These are phyloP conservation scores for Aphaenogaster rudis DNA, from an alignment of 1,140 invertebrate genomes.

Conservation along the genomic window DNA sequence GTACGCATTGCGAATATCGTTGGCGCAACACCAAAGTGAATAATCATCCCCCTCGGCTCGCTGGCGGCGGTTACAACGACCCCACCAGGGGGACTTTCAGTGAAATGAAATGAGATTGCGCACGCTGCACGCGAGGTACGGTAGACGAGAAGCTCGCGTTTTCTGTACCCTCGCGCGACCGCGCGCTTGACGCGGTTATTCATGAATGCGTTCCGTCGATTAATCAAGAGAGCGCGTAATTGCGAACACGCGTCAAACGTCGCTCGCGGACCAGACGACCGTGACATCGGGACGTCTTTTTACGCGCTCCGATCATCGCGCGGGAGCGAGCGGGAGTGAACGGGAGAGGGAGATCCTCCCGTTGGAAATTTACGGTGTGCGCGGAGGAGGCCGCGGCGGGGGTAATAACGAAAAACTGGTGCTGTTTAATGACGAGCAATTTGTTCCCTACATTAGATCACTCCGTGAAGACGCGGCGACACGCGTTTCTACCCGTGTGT, in stretches of 20 bases:
- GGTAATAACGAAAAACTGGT: conserved; percentile 38
- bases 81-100: conserved; percentile 4
- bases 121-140: conserved; percentile 56
- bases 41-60: neutral
- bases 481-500: conserved; percentile 36
- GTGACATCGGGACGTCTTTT: conserved; percentile 35
- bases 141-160: conserved; percentile 30
- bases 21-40: neutral
- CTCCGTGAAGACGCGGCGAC: conserved; percentile 5
- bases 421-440: conserved; percentile 52
- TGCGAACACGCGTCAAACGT: conserved; percentile 59
- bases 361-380: neutral
- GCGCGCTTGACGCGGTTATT: conserved; percentile 18
- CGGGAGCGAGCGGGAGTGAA: neutral
- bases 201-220: conserved; percentile 46
- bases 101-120: conserved; percentile 38
- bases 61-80: conserved; percentile 27
- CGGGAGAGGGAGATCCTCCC: neutral
- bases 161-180: neutral
- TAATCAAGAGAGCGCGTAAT: conserved; percentile 58
- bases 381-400: neutral
- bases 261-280: conserved; percentile 45
- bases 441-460: conserved; percentile 43
- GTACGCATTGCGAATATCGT: conserved; percentile 47
- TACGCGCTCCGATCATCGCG: neutral